phyloP scores from a whole-genome alignment of 2,888 invertebrate species.

The Andrena camellia region DNA sequence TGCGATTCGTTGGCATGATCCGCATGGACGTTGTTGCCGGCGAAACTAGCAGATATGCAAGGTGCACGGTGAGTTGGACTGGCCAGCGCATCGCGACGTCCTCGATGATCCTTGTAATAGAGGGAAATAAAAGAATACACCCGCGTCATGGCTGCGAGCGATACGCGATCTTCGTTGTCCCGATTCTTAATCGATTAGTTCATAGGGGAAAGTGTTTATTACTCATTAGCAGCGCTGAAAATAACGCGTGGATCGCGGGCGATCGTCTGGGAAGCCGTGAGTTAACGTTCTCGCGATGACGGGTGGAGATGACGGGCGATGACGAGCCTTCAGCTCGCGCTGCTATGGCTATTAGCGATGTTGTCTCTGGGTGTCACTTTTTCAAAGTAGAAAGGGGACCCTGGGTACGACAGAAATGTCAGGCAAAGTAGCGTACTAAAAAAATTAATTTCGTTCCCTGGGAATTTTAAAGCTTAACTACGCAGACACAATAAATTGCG shows the following conservation, averaged over 20 bases:
- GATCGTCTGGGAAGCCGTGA: conserved; percentile 24
- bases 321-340: conserved; percentile 24
- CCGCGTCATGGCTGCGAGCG: conserved; percentile 42
- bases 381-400: too few species aligned
- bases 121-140: conserved; percentile 16
- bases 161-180: conserved; percentile 48
- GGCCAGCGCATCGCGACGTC: neutral
- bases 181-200: conserved; percentile 69
- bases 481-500: neutral
- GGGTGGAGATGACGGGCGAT: conserved; percentile 40
- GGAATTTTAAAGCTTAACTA: neutral
- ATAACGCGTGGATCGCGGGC: conserved; percentile 31
- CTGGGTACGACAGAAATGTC: neutral
- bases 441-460: neutral
- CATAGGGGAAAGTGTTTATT: conserved; percentile 63
- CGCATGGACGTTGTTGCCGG: neutral
- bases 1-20: conserved; percentile 35
- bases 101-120: conserved; percentile 24
- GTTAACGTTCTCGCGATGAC: conserved; percentile 22
- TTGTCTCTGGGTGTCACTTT: neutral
- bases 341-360: neutral
- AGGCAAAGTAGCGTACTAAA: neutral
- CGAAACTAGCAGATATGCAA: neutral
- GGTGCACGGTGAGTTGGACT: neutral
- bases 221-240: conserved; percentile 51